Conservation (phyloP, 2,113 vertebrate species). For the Jacana jacana region DNA sequence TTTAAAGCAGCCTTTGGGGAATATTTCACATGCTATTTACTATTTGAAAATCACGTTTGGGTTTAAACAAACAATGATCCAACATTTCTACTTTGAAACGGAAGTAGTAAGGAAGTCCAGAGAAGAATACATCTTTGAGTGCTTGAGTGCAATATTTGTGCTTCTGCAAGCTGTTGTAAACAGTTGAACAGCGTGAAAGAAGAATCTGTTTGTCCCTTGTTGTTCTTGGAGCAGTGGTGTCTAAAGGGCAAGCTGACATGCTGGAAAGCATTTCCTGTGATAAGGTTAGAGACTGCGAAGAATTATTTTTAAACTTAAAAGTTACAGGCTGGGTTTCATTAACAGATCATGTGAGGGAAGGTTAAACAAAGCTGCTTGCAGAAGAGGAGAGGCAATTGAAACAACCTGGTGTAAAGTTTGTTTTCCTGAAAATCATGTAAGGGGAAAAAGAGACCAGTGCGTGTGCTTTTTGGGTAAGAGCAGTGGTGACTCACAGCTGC, state of each 20-base stretch:
- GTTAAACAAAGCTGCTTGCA: conserved; percentile 44
- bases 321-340: conserved; percentile 30
- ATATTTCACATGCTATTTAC: neutral
- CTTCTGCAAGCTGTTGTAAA: neutral
- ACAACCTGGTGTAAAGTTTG: neutral
- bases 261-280: conserved; percentile 22
- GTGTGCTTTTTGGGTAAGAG: neutral
- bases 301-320: conserved; percentile 55
- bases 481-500: neutral
- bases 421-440: conserved; percentile 21
- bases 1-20: neutral
- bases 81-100: neutral
- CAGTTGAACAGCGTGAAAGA: neutral
- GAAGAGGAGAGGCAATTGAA: neutral
- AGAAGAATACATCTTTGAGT: neutral
- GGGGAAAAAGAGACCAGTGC: neutral
- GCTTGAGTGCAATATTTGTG: neutral
- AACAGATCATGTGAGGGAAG: conserved; percentile 52
- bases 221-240: neutral
- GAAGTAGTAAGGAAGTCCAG: neutral
- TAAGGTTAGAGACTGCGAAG: conserved; percentile 12
- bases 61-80: neutral
- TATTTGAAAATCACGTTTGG: neutral
- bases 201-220: neutral
- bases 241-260: conserved; percentile 54